These are phyloP conservation scores for Chydorus sphaericus DNA, from an alignment of 2,888 invertebrate genomes.

Conservation along the genomic window DNA sequence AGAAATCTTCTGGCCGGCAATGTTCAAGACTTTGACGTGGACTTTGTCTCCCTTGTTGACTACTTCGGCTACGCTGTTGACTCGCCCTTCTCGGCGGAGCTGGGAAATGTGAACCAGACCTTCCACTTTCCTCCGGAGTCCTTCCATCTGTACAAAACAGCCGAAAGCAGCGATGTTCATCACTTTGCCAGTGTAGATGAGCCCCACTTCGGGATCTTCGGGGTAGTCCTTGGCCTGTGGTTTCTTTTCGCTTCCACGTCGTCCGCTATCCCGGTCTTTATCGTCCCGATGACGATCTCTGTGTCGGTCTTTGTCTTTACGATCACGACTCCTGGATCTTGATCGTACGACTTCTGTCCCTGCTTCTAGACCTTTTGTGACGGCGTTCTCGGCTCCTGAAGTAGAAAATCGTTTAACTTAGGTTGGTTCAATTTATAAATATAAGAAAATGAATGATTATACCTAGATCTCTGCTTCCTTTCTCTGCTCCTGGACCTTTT, in stretches of 20 bases:
- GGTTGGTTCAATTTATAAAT: no score
- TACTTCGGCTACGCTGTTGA: constrained; percentile 86
- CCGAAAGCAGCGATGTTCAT: constrained; percentile 96
- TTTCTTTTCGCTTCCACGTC: constrained; percentile 27
- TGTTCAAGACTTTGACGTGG: constrained; percentile 74
- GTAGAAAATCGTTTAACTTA: no score
- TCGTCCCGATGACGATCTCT: constrained; percentile 15
- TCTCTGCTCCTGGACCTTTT: constrained; percentile 16
- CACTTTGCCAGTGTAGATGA: constrained; percentile 85
- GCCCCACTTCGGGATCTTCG: constrained; percentile 35
- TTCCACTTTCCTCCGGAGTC: constrained; percentile 76
- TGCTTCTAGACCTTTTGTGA: constrained; percentile 15
- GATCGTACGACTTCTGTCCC: constrained; percentile 16
- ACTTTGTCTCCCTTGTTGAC: constrained; percentile 78
- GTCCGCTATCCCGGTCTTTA: constrained; percentile 17
- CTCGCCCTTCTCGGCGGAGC: constrained; percentile 77
- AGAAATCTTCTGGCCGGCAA: constrained; percentile 89
- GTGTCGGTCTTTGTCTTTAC: constrained; percentile 20
- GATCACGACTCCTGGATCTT: constrained; percentile 16
- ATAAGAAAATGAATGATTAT: no score
- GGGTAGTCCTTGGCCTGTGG: constrained; percentile 24
- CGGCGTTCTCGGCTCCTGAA: constrained; percentile 16
- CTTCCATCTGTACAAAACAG: constrained; percentile 91
- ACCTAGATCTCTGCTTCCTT: constrained; percentile 22
- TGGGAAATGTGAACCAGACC: constrained; percentile 96